These are phyloP conservation scores for Graptemys geographica DNA, from an alignment of 2,797 vertebrate genomes.

Conservation along the genomic window DNA sequence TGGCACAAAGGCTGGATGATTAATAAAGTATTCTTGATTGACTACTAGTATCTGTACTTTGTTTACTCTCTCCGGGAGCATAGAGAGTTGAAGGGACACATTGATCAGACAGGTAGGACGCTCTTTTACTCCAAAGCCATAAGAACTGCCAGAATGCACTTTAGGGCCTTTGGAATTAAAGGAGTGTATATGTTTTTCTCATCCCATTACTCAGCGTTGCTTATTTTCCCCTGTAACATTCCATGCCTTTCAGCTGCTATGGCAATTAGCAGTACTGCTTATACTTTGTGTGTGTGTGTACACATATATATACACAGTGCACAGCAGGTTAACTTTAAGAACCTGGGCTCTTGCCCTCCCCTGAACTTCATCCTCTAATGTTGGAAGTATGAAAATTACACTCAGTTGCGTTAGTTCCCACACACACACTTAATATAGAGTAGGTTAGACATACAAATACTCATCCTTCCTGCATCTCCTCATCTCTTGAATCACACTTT, in stretches of 20 bases:
- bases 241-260: conserved; percentile 50
- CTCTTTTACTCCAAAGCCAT: neutral
- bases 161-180: neutral
- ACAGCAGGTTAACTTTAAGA: neutral
- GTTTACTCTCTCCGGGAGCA: neutral
- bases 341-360: neutral
- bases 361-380: neutral
- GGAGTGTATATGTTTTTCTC: conserved; percentile 5
- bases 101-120: neutral
- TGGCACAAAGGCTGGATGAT: neutral
- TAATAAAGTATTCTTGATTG: neutral
- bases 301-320: accelerated
- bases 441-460: neutral
- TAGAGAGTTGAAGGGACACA: neutral
- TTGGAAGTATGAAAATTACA: neutral
- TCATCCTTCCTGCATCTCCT: neutral
- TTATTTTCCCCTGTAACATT: conserved; percentile 20
- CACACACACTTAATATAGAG: neutral
- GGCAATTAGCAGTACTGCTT: conserved; percentile 35
- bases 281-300: neutral
- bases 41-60: neutral
- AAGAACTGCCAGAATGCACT: conserved; percentile 33
- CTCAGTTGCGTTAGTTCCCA: neutral
- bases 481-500: neutral
- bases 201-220: conserved; percentile 7